phyloP scores from a whole-genome alignment of 2,797 vertebrate species.

The Distichodus sexfasciatus region DNA sequence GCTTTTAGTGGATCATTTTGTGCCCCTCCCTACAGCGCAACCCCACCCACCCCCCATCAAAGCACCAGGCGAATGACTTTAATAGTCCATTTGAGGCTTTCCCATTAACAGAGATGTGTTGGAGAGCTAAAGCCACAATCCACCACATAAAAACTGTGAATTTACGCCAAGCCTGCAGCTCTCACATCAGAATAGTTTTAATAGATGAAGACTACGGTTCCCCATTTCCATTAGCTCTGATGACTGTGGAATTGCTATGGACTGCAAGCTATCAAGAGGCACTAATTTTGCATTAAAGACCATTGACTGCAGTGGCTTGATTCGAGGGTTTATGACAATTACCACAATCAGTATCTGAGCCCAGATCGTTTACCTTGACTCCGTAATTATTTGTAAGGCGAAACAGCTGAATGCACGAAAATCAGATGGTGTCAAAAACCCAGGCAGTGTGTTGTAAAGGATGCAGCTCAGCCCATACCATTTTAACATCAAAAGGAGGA shows the following conservation, averaged over 20 bases:
- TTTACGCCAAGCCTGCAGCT: constrained; percentile 67
- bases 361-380: constrained; percentile 99
- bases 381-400: constrained; percentile 87
- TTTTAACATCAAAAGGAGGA: not conserved
- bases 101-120: constrained; percentile 55
- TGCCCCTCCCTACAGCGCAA: not conserved
- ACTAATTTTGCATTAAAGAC: constrained; percentile 99
- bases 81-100: constrained; percentile 36
- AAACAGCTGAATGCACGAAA: constrained; percentile 62
- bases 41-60: not conserved
- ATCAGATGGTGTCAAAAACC: constrained; percentile 75
- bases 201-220: constrained; percentile 62
- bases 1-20: too few species aligned
- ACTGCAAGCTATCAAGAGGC: constrained; percentile 99
- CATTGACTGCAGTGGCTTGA: constrained; percentile 99
- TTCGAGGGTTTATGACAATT: constrained; percentile 99
- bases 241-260: constrained; percentile 92
- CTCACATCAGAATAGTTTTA: constrained; percentile 73
- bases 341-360: constrained; percentile 99
- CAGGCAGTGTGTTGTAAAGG: constrained; percentile 53
- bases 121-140: constrained; percentile 68
- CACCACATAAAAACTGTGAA: constrained; percentile 58
- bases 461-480: too few species aligned
- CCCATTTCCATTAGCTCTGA: constrained; percentile 82
- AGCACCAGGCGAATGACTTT: constrained; percentile 36